Percentiles rank a stretch among this genome's conserved stretches.
Evolutionary conservation across 2,797 vertebrate genomes (phyloP).

Genomic region (Gadopsis bispinosus): DNA sequence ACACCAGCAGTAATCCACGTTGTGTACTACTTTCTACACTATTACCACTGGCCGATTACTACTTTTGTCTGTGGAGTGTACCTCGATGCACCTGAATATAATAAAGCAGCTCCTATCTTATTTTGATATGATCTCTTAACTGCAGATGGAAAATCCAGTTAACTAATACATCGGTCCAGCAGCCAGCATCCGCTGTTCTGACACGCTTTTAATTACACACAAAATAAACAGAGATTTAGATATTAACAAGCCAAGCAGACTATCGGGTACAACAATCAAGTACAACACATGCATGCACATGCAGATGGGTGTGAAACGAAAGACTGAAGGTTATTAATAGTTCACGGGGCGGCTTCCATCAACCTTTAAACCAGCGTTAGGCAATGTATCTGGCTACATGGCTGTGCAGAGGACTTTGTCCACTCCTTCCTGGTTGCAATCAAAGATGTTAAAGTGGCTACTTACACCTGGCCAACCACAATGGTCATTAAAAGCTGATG

Average conservation of each 20-base stretch:
- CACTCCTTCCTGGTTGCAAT: not conserved
- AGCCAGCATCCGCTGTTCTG: not conserved
- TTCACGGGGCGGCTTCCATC: not conserved
- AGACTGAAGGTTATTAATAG: not conserved
- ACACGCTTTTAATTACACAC: constrained; percentile 24
- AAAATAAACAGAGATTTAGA: not conserved
- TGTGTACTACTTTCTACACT: not conserved
- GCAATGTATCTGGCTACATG: too few species aligned
- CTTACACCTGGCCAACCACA: not conserved
- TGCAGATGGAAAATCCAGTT: not conserved
- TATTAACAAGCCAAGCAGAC: not conserved
- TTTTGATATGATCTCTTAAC: not conserved
- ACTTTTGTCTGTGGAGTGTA: not conserved
- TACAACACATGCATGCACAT: not conserved
- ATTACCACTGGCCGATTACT: not conserved
- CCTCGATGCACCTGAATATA: not conserved
- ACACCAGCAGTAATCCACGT: not conserved
- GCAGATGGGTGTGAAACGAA: constrained; percentile 1
- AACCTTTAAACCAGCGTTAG: not conserved
- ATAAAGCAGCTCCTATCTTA: not conserved
- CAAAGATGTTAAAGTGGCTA: not conserved
- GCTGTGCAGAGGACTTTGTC: not conserved
- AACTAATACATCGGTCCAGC: not conserved
- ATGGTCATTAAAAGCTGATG: not conserved
- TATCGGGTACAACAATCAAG: not conserved